Base-by-base conservation (phyloP, 2,888 invertebrate genomes). In the Phaedon cochleariae region DNA sequence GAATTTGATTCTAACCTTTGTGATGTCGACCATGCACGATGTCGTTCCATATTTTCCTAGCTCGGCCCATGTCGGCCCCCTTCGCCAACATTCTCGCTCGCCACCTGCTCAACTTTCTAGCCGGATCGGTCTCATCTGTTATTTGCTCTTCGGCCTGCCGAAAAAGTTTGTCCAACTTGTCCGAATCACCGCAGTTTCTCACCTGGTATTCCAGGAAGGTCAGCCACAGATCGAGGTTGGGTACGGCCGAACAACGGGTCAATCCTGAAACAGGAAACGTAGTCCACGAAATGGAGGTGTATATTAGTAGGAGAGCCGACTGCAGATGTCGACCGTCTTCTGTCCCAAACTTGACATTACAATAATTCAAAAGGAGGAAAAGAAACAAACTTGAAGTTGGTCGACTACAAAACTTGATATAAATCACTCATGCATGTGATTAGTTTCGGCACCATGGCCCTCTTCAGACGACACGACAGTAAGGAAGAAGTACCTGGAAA, bases 191-290 rank as follows among this genome's bases (percentile, higher is more conserved):
- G 0, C 87, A 86, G 62, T 83, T 84, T 0, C 94, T 86, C 6
- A 92, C 85, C 21, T 91, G 84, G 83, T 90, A 94, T 78, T 94
- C 93, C 63, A 96, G 82, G 83, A 94, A 97, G 41, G 90, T 86
- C 58, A 94, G 80, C 95, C 95, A 96, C 1, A 95, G 79, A 0
- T 83, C 77, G 26, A 81, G 63, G 17, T 75, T 74, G 15, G 75
- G 64, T 0, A 80, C 75, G 60, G 65, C 74, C 2, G 61, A 18
- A n/a, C 41, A 41, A 15, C 15, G 41, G 6, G 7, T 15, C 37
- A 74, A 59, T 41, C 73, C 74, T 75, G 34, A 41, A 69, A 71
- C 7, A n/a, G n/a, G n/a, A n/a, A n/a, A n/a, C n/a, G n/a, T n/a
- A n/a, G n/a, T n/a, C n/a, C n/a, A n/a, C n/a, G n/a, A n/a, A n/a